Base-by-base conservation (phyloP, 2,888 invertebrate genomes). In the Agonopterix heracliana region DNA sequence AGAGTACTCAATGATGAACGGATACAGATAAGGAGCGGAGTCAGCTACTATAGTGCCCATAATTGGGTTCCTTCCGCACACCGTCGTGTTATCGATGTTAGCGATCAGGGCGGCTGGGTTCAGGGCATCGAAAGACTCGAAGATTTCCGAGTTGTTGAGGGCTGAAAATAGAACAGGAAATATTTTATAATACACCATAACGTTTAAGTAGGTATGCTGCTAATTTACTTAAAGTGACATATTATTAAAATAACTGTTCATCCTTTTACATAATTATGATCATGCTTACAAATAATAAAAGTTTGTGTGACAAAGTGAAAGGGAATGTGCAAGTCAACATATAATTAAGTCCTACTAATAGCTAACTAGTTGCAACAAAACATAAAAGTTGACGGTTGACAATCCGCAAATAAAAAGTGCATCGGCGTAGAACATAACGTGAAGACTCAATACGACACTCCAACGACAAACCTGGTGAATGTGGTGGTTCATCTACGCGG, bases 1-100 rank as follows among this genome's bases (percentile, higher is more conserved):
- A 55, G 97, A 97, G 85, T 98, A 98, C 77, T 98, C 96, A 68
- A 98, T 96, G 69, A 97, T 97, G 82, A 98, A 98, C 0, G 98
- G 98, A 84, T 96, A 98, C 46, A 98, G 90, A 79, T 97, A 98
- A 0, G 98, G 98, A 9, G 98, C 96, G 0, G 98, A 95, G 73
- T 97, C 97, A 66, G 95, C 93, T 8, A 97, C 96, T 64, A 97
- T 96, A 45, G 93, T 95, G 43, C 97, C 97, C 96, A 97, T 97
- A 66, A 96, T 96, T 71, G 95, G 95, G 53, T 94, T 92, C 38
- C 95, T 91, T 51, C 94, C 95, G 74, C 96, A 97, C 52, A 92
- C 92, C 8, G 89, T 87, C 17, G 90, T 83, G 59, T 87, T 84
- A 65, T 87, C 89, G 51, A 90, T 90, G 62, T 91, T 91, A 48